Evolutionary conservation across 2,888 invertebrate genomes (phyloP), one percentile per base, ranked within the genome.

Genomic region (Dryobota labecula): DNA sequence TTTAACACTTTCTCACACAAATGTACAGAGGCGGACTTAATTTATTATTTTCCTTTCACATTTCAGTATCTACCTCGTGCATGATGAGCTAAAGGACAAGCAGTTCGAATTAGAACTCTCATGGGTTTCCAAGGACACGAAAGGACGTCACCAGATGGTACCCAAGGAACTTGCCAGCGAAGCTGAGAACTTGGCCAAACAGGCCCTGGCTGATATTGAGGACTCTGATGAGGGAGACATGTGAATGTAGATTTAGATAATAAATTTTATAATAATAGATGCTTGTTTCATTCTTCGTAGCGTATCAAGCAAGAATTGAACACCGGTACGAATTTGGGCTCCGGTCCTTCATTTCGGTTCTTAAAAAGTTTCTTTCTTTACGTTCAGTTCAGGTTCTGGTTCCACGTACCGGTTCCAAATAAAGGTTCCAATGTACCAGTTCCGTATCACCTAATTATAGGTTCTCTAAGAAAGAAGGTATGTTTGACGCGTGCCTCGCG

Each of bases 31-130:
- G n/a, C n/a, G n/a, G n/a, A n/a, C n/a, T n/a, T n/a, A n/a, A 67
- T 38, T 65, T 57, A 62, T 41, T 30, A 18, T 58, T 60, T 18
- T 30, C 24, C 36, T 58, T 8, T 70, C 3, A 38, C 11, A 74
- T 91, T 97, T 93, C 92, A 98, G 98, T 82, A 98, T 99, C 90
- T 98, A 99, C 90, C 94, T 98, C 63, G 98, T 99, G 2, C 98
- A 99, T 86, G 98, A 99, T 91, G 98, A 99, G 92, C 96, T 99
- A 8, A 99, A 99, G 94, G 99, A 99, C 94, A 99, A 99, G 92
- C 98, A 98, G 86, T 99, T 99, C 91, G 99, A 99, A 90, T 95
- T 99, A 86, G 99, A 99, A 93, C 96, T 99, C 87, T 99, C 99
- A 67, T 99, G 99, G 98, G 98, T 99, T 20, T 98, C 98, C 66